phyloP scores from a whole-genome alignment of 2,113 vertebrate species.

The Nansenia antarctica region DNA sequence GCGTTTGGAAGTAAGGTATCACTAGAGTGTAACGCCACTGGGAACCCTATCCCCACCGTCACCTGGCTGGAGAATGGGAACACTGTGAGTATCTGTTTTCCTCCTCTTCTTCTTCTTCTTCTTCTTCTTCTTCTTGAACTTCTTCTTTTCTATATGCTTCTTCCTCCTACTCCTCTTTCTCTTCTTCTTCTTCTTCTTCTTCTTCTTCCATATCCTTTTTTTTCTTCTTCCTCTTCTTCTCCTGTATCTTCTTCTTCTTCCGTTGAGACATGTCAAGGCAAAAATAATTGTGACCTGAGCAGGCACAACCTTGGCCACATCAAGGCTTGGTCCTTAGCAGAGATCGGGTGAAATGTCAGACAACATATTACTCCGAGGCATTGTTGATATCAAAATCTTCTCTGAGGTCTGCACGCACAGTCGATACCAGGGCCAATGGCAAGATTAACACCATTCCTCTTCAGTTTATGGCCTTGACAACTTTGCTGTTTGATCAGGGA shows the following conservation, averaged over 20 bases:
- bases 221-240: not conserved
- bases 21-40: conserved; percentile 85
- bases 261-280: too few species aligned
- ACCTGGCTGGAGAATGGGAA: conserved; percentile 97
- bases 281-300: too few species aligned
- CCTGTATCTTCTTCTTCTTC: not conserved
- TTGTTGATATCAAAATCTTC: conserved; percentile 25
- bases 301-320: not conserved
- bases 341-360: conserved; percentile 39
- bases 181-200: not conserved
- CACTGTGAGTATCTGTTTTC: conserved; percentile 79
- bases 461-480: conserved; percentile 23
- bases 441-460: conserved; percentile 38
- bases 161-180: not conserved
- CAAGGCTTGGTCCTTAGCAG: not conserved
- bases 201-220: not conserved
- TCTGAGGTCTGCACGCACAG: not conserved
- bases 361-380: conserved; percentile 31
- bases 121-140: not conserved
- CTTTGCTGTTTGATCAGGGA: conserved; percentile 38
- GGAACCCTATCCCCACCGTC: conserved; percentile 89
- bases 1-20: conserved; percentile 89
- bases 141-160: too few species aligned
- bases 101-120: not conserved
- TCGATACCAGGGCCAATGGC: conserved; percentile 3